Evolutionary conservation across 2,888 invertebrate species (phyloP).

Genomic region (Rhyacophila evoluta): DNA sequence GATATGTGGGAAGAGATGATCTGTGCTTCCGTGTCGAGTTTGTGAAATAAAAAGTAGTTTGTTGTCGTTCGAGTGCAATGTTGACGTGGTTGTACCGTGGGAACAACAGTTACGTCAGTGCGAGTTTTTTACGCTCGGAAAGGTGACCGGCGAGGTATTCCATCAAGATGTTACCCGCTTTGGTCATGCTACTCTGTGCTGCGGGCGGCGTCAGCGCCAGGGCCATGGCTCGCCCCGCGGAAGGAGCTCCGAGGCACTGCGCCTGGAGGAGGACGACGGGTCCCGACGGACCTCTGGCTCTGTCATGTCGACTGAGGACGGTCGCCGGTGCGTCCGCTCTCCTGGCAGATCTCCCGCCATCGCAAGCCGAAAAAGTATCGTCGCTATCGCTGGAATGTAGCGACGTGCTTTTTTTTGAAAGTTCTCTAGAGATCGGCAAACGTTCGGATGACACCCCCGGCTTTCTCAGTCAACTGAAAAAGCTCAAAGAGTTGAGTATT

Average conservation of each 20-base stretch:
- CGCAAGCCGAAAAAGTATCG: slow-evolving; percentile 78
- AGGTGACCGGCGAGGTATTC: slow-evolving; percentile 27
- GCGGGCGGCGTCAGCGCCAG: slow-evolving; percentile 26
- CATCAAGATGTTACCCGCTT: slow-evolving; percentile 8
- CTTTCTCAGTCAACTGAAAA: slow-evolving; percentile 73
- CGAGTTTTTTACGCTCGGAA: slow-evolving; percentile 17
- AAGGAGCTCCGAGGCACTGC: slow-evolving; percentile 79
- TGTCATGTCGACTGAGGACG: slow-evolving; percentile 76
- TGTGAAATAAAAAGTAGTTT: slow-evolving; percentile 30
- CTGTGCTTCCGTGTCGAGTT: not conserved
- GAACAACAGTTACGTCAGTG: slow-evolving; percentile 24
- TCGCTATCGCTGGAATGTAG: slow-evolving; percentile 78
- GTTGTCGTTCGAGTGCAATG: slow-evolving; percentile 39
- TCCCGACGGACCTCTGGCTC: slow-evolving; percentile 65
- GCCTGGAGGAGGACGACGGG: slow-evolving; percentile 76
- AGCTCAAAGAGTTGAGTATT: slow-evolving; percentile 76
- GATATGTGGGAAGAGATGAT: not conserved
- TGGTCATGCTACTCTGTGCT: slow-evolving; percentile 31
- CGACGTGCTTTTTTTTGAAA: slow-evolving; percentile 80
- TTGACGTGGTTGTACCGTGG: slow-evolving; percentile 31
- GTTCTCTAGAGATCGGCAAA: slow-evolving; percentile 72
- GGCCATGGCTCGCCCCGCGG: slow-evolving; percentile 57
- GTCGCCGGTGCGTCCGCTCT: slow-evolving; percentile 76
- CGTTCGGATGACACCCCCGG: slow-evolving; percentile 69
- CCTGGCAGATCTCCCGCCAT: slow-evolving; percentile 72